phyloP scores from a whole-genome alignment of 1,140 invertebrate species.

The Nylanderia fulva region DNA sequence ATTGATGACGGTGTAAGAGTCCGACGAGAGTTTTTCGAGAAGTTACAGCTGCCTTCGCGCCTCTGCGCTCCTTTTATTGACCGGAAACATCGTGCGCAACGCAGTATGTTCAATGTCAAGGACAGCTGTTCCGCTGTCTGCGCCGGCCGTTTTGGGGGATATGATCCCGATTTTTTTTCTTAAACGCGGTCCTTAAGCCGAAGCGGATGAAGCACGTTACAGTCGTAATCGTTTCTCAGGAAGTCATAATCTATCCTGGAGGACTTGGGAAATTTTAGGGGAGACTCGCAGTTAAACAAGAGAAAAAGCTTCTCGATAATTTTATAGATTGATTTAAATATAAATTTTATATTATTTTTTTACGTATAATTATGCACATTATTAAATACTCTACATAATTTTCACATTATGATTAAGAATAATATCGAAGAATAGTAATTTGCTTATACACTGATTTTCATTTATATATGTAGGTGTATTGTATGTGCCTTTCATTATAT shows the following conservation, averaged over 20 bases:
- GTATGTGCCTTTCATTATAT: background rate
- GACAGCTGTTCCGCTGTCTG: conserved; percentile 68
- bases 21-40: conserved; percentile 39
- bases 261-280: conserved; percentile 15
- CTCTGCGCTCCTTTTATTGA: conserved; percentile 60
- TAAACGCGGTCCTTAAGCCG: background rate
- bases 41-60: conserved; percentile 68
- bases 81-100: conserved; percentile 67
- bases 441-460: background rate
- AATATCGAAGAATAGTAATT: too few species aligned
- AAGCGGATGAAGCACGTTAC: conserved; percentile 57
- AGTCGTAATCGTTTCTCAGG: conserved; percentile 62
- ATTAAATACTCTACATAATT: background rate
- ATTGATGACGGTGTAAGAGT: conserved; percentile 50
- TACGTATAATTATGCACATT: background rate
- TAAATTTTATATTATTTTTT: background rate
- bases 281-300: background rate
- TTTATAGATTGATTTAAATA: background rate
- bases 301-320: background rate
- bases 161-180: conserved; percentile 58
- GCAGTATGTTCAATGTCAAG: conserved; percentile 74
- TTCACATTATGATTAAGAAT: background rate
- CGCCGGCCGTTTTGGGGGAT: conserved; percentile 1
- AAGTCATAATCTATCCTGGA: conserved; percentile 61
- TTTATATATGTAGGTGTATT: background rate